Base-by-base conservation (phyloP, 2,888 invertebrate genomes). In the Germaria angustata region DNA sequence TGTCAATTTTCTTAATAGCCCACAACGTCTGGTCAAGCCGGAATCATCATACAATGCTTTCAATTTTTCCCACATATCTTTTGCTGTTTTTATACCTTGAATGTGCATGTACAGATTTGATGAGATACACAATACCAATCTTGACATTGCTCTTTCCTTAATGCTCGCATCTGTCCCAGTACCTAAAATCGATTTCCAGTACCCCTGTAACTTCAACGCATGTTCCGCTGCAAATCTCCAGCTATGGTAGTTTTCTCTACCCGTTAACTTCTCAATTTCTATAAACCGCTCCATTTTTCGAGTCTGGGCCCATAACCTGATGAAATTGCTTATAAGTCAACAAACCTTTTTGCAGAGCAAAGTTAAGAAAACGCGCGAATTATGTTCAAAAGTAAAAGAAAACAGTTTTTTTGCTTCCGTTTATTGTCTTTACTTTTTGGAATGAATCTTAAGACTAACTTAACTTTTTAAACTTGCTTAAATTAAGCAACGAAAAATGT, bases 181-280 rank as follows among this genome's bases (percentile, higher is more conserved):
- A n/a, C 65, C 73, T 1, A 49, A 13, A 24, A 78, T 32, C 2
- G 78, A 15, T 5, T 78, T 51, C 73, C 69, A 81, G 22, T 51
- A 81, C 1, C 73, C 81, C 24, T 81, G 81, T 1, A 81, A 20
- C 46, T 72, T 78, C 17, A 81, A 46, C 6, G 75, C 81, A 32
- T 78, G 81, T 20, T 78, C 73, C 15, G 68, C 68, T 1, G 73
- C 57, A 49, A 81, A 81, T 17, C 49, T 61, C 69, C 78, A 75
- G 15, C 57, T 53, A 9, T 77, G 72, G 15, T 77, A 81, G 20
- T 81, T 78, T 9, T 72, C 72, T 32, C 77, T 49, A 4, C 49
- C 49, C 4, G 49, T 34, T 34, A 63, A 28, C 6, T 46, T 63
- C 46, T 46, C 63, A 2, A 63, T 65, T 49, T 65, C 46, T 1